phyloP scores from a whole-genome alignment of 2,797 vertebrate genomes.

The Pachyuromys duprasi region DNA sequence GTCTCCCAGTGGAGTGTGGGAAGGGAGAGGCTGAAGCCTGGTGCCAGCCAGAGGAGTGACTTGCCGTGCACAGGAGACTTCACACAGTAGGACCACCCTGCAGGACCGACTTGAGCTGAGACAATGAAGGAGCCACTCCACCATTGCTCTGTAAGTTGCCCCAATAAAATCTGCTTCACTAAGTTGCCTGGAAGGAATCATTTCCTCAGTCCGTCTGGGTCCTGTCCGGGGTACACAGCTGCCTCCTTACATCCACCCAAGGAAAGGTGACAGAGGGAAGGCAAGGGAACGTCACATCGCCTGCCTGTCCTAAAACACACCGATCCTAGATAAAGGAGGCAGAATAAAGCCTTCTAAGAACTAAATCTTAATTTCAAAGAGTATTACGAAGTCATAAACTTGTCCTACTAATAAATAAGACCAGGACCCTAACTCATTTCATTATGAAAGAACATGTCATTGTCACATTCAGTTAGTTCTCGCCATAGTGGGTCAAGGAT shows the following conservation, averaged over 20 bases:
- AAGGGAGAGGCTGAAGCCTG: background rate
- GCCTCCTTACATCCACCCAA: background rate
- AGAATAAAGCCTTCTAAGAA: background rate
- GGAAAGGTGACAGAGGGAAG: background rate
- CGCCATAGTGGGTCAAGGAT: slow-evolving; percentile 45
- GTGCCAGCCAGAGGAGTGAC: background rate
- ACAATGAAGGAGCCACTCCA: background rate
- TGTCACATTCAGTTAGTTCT: slow-evolving; percentile 64
- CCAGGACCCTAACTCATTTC: slow-evolving; percentile 71
- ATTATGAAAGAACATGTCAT: slow-evolving; percentile 36
- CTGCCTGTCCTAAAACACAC: background rate
- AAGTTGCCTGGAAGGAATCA: background rate
- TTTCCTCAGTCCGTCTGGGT: background rate
- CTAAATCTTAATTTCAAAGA: slow-evolving; percentile 44
- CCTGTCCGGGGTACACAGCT: background rate
- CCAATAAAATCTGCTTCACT: background rate
- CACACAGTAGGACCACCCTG: background rate
- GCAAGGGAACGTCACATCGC: background rate
- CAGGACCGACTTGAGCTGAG: background rate
- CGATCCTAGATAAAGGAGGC: background rate
- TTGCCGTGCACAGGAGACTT: background rate
- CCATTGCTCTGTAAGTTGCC: background rate
- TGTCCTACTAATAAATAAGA: slow-evolving; percentile 67
- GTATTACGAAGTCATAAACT: slow-evolving; percentile 55
- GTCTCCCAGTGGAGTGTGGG: background rate